Base-by-base conservation (phyloP, 2,888 invertebrate genomes). In the Oxycera nigricornis region DNA sequence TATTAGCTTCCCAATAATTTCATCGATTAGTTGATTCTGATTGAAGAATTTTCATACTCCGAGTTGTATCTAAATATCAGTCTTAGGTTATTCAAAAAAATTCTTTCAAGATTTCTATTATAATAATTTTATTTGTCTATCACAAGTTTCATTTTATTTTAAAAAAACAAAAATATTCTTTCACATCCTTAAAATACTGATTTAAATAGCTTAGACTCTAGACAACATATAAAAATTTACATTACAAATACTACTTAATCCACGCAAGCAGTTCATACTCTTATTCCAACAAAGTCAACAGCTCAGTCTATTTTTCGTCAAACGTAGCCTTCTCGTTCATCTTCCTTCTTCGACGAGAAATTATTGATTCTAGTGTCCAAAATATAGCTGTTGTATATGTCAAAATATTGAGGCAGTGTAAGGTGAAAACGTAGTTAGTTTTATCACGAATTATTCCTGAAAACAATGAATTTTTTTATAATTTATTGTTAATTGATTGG, bases 321-420 rank as follows among this genome's bases (percentile, higher is more conserved):
- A 46, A 46, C 14, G n/a, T 70, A 30, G 17, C 24, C 3, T 20
- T 1, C 17, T 30, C 22, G 39, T 35, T 46, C 0, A 55, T 70
- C 35, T 31, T 52, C 14, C 52, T 31, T n/a, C 55, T 70, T 20
- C 70, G 14, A 30, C 31, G 39, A 14, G 17, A 17, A 11, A 52
- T 20, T 20, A 70, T 31, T 11, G 83, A 83, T 75, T 91, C 91
- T 3, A 89, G 74, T 1, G 87, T 86, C 92, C 92, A 92, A 1
- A 89, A 88, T 9, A 89, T 81, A 0, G 89, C 89, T 0, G 91
- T 91, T 3, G 89, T 77, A 82, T 89, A 91, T 0, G 91, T 90
- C 79, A 91, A 87, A 35, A 90, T 87, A 78, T 92, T 91, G 1
- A 92, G 84, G 77, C 89, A 88, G 80, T 92, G 90, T 52, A 92